Evolutionary conservation across 1,140 invertebrate genomes (phyloP).

Genomic region (Diploscapter pachys): DNA sequence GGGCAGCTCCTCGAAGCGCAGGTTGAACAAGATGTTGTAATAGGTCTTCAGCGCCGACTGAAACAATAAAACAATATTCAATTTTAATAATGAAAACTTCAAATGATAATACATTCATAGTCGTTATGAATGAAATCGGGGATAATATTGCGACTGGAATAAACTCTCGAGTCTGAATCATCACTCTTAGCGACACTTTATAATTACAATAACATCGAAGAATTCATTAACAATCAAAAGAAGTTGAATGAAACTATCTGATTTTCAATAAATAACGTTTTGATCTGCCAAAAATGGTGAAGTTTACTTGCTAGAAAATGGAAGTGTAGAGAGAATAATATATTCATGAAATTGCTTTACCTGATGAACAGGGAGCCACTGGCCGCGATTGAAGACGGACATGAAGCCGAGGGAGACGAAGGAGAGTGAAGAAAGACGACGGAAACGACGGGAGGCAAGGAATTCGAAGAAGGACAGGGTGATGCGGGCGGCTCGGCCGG

Average conservation of each 20-base stretch:
- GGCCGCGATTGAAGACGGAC: slow-evolving; percentile 15
- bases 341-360: background rate
- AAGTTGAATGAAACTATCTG: too few species aligned
- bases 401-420: slow-evolving; percentile 11
- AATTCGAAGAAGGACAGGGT: slow-evolving; percentile 20
- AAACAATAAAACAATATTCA: background rate
- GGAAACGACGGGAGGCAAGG: slow-evolving; percentile 13
- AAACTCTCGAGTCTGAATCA: too few species aligned
- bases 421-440: background rate
- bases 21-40: slow-evolving; percentile 24
- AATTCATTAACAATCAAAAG: too few species aligned
- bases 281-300: too few species aligned
- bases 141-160: too few species aligned
- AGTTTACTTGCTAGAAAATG: too few species aligned
- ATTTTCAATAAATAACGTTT: too few species aligned
- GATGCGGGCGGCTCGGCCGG: too few species aligned
- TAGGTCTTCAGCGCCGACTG: slow-evolving; percentile 19
- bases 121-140: too few species aligned
- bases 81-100: background rate
- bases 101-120: background rate
- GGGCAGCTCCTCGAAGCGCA: slow-evolving; percentile 28
- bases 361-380: slow-evolving; percentile 16
- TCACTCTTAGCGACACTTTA: too few species aligned
- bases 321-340: too few species aligned
- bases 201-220: too few species aligned